Percentiles rank a stretch among this genome's conserved stretches.
Evolutionary conservation across 2,888 invertebrate genomes (phyloP).

Genomic region (Chloromyia formosa): DNA sequence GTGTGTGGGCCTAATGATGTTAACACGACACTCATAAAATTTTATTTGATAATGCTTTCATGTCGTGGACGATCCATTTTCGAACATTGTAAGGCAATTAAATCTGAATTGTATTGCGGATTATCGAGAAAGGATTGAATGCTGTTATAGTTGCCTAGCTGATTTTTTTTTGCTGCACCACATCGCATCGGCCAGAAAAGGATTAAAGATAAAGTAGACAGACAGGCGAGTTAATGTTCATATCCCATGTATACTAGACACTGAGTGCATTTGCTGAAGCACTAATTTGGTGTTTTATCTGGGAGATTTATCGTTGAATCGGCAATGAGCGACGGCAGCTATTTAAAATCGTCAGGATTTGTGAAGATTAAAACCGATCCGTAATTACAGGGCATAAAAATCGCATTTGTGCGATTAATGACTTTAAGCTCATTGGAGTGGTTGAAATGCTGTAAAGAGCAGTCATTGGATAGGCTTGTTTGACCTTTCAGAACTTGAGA

Average conservation of each 20-base stretch:
- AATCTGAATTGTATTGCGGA: constrained; percentile 35
- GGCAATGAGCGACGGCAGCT: background rate
- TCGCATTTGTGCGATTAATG: constrained; percentile 8
- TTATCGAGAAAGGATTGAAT: constrained; percentile 30
- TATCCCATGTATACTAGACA: background rate
- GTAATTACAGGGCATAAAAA: constrained; percentile 24
- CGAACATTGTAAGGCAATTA: constrained; percentile 40
- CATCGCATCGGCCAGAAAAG: background rate
- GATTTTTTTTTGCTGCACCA: background rate
- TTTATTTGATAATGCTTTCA: constrained; percentile 35
- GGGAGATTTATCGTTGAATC: constrained; percentile 26
- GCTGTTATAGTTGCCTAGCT: background rate
- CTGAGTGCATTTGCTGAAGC: background rate
- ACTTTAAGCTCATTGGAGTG: constrained; percentile 4
- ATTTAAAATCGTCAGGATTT: constrained; percentile 35
- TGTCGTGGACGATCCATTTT: constrained; percentile 15
- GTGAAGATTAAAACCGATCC: constrained; percentile 25
- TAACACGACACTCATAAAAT: constrained; percentile 31
- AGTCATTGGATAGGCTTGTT: too few relatives aligned
- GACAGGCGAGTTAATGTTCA: background rate
- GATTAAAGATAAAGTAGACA: constrained; percentile 22
- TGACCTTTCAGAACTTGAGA: too few relatives aligned
- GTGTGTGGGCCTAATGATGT: constrained; percentile 15
- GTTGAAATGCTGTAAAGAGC: too few relatives aligned
- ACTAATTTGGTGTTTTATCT: constrained; percentile 31